Evolutionary conservation across 1,140 invertebrate genomes (phyloP), one percentile per base, ranked within the genome.

Genomic region (Trichonephila clavata): DNA sequence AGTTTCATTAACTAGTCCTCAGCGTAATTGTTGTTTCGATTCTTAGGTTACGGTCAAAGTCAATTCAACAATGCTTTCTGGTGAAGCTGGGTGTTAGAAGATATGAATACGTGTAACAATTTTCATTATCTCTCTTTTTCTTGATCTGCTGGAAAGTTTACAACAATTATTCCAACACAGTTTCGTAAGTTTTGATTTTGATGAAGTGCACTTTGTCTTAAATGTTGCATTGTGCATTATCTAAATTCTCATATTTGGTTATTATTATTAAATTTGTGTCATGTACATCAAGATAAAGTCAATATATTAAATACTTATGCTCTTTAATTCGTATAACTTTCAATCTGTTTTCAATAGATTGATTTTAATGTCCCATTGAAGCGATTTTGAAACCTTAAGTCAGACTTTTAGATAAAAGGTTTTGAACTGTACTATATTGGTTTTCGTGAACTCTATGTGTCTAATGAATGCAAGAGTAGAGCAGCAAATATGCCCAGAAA

Each of bases 21-120:
- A 16, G 32, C 14, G 71, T 77, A 77, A 77, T 77, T 77, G 24
- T 39, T 50, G 61, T 63, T 63, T 63, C 21, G 61, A 27, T 6
- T 18, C 27, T 32, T 27, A 27, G 71, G 71, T 77, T 77, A 77
- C 27, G 71, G 71, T 77, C 71, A 77, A 77, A 77, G 71, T 77
- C 71, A 77, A 21, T 6, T 10, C 32, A 18, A 18, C 13, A 39
- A 77, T 77, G 18, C 27, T 77, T 16, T 16, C 14, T 16, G n/a
- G n/a, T n/a, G n/a, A n/a, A n/a, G n/a, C n/a, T n/a, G 24, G 65
- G 21, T 24, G 27, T 77, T 32, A 18, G 7, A 13, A 18, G 10
- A 18, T 32, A 18, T 32, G 27, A 77, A 39, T 77, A 18, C 27
- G 3, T 77, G 71, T 77, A 77, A 18, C 24, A 39, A 39, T 77